Evolutionary conservation across 2,113 vertebrate genomes (phyloP).

Genomic region (Channa argus): DNA sequence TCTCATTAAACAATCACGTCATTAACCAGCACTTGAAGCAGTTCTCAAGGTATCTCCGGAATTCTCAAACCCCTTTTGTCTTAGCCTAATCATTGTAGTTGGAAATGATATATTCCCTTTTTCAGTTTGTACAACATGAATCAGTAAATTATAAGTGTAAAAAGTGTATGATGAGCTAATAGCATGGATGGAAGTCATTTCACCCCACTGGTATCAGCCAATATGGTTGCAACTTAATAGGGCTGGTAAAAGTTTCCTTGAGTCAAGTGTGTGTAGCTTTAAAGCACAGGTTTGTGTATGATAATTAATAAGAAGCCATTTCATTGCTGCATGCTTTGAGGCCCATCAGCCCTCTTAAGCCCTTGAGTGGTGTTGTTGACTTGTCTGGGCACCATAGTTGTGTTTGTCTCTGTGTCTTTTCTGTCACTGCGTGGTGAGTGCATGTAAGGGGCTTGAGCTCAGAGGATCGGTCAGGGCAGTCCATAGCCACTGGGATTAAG

Average conservation of each 20-base stretch:
- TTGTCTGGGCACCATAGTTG: conserved; percentile 17
- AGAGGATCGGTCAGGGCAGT: conserved; percentile 56
- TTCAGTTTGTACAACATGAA: not conserved
- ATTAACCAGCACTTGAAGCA: not conserved
- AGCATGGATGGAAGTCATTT: not conserved
- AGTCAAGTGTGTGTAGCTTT: not conserved
- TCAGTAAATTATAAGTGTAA: too few species aligned
- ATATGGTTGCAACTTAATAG: not conserved
- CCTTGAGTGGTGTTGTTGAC: conserved; percentile 20
- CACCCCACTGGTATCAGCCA: not conserved
- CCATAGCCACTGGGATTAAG: conserved; percentile 72
- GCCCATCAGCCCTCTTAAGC: not conserved
- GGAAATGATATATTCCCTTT: too few species aligned
- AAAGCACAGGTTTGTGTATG: conserved; percentile 6
- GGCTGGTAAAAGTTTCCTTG: not conserved
- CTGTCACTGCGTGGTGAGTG: conserved; percentile 31
- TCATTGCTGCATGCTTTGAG: conserved; percentile 10
- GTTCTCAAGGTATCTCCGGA: not conserved
- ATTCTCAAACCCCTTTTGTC: not conserved
- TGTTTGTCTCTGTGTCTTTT: conserved; percentile 35
- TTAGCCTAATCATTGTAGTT: too few species aligned
- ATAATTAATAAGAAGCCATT: not conserved
- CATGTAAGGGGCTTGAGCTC: conserved; percentile 40
- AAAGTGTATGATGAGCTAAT: too few species aligned
- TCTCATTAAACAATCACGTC: too few species aligned